Evolutionary conservation across 2,113 vertebrate genomes (phyloP).

Genomic region (Trichechus manatus): DNA sequence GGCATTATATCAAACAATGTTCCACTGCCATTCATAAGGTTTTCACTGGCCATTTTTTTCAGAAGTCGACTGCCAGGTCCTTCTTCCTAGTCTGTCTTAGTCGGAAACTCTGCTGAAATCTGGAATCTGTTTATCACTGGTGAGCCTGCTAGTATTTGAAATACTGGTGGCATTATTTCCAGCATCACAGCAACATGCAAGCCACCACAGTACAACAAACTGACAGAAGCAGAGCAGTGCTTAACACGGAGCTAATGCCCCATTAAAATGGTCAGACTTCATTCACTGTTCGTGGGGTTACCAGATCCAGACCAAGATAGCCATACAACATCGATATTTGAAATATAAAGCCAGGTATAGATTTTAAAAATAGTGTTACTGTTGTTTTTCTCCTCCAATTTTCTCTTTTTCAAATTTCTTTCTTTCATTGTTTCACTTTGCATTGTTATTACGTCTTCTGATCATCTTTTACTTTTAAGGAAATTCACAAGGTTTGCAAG

Average conservation of each 20-base stretch:
- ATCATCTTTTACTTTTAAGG: not conserved
- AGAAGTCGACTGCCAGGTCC: too few relatives aligned
- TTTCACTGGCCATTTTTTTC: too few relatives aligned
- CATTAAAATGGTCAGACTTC: not conserved
- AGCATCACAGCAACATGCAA: too few relatives aligned
- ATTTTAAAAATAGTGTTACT: not conserved
- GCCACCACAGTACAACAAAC: too few relatives aligned
- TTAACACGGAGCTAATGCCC: not conserved
- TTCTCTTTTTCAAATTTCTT: not conserved
- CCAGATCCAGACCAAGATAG: not conserved
- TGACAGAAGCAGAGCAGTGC: not conserved
- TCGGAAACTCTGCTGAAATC: too few relatives aligned
- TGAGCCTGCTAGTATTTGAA: too few relatives aligned
- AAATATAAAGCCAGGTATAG: not conserved
- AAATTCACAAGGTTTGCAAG: not conserved
- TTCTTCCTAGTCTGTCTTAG: too few relatives aligned
- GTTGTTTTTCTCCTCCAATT: not conserved
- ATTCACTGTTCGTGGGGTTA: not conserved
- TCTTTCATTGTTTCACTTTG: not conserved
- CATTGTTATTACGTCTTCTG: not conserved
- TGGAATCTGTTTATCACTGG: too few relatives aligned
- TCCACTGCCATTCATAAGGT: too few relatives aligned
- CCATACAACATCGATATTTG: not conserved
- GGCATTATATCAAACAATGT: too few relatives aligned
- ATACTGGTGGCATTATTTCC: too few relatives aligned